Percentiles rank a stretch among this genome's conserved stretches.
Evolutionary conservation across 2,888 invertebrate genomes (phyloP).

Genomic region (Acrobasis consociella): DNA sequence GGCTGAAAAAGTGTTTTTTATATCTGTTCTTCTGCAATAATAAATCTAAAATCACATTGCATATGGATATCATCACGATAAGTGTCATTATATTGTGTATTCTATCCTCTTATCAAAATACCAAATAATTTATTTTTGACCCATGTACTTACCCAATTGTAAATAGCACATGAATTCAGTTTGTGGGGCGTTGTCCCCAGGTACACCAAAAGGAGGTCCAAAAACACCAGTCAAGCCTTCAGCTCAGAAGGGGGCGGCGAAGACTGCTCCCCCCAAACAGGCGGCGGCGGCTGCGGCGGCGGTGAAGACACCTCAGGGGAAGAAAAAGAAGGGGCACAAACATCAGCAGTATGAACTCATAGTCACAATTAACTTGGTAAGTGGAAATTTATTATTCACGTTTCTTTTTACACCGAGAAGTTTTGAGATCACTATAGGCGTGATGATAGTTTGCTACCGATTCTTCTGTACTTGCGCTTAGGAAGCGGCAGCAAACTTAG

Average conservation of each 20-base stretch:
- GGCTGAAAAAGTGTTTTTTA: too few species aligned
- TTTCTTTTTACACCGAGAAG: not conserved
- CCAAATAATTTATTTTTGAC: too few species aligned
- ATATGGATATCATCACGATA: too few species aligned
- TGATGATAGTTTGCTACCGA: too few species aligned
- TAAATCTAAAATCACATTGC: too few species aligned
- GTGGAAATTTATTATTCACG: constrained; percentile 43
- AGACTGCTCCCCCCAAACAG: constrained; percentile 84
- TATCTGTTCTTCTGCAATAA: too few species aligned
- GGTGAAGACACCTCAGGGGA: constrained; percentile 85
- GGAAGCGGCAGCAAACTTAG: too few species aligned
- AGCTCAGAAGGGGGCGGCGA: constrained; percentile 89
- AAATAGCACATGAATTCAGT: not conserved
- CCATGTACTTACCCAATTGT: too few species aligned
- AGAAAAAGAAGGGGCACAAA: constrained; percentile 90
- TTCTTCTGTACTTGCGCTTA: too few species aligned
- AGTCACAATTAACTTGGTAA: constrained; percentile 92
- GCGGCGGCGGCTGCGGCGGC: constrained; percentile 81
- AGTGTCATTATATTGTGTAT: too few species aligned
- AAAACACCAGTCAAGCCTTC: constrained; percentile 87
- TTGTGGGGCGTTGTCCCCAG: constrained; percentile 32
- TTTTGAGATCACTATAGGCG: too few species aligned
- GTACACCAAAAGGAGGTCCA: constrained; percentile 80
- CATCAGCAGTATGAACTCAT: constrained; percentile 91
- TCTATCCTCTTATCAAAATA: too few species aligned